Evolutionary conservation across 2,797 vertebrate species (phyloP).

Genomic region (Gila robusta): DNA sequence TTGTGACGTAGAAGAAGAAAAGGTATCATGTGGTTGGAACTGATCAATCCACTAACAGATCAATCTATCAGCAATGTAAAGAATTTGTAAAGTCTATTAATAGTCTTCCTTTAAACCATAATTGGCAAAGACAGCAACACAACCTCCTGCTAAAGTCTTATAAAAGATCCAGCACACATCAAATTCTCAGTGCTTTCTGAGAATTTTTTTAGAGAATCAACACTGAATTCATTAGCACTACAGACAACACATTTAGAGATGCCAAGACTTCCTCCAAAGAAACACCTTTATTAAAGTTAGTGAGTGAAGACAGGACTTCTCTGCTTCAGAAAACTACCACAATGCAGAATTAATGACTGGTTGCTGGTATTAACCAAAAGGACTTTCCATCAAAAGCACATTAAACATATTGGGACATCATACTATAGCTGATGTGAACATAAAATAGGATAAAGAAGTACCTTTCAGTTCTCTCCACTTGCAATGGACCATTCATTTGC

Average conservation of each 20-base stretch:
- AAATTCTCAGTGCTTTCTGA: background rate
- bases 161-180: conserved; percentile 1
- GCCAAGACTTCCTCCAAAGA: conserved; percentile 6
- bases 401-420: background rate
- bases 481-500: conserved; percentile 36
- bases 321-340: background rate
- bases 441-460: background rate
- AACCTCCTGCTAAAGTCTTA: background rate
- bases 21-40: background rate
- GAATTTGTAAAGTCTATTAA: conserved; percentile 3
- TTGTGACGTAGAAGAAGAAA: background rate
- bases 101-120: background rate
- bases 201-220: background rate
- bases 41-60: background rate
- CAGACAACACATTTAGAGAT: conserved; percentile 9
- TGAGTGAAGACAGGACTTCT: background rate
- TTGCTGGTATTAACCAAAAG: background rate
- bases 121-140: background rate
- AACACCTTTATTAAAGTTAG: conserved; percentile 9
- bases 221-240: conserved; percentile 29
- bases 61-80: background rate
- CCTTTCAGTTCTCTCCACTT: background rate
- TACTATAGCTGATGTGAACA: background rate
- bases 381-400: background rate
- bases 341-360: background rate